These are phyloP conservation scores for Torymus tubicola DNA, from an alignment of 2,888 invertebrate genomes.

Conservation along the genomic window DNA sequence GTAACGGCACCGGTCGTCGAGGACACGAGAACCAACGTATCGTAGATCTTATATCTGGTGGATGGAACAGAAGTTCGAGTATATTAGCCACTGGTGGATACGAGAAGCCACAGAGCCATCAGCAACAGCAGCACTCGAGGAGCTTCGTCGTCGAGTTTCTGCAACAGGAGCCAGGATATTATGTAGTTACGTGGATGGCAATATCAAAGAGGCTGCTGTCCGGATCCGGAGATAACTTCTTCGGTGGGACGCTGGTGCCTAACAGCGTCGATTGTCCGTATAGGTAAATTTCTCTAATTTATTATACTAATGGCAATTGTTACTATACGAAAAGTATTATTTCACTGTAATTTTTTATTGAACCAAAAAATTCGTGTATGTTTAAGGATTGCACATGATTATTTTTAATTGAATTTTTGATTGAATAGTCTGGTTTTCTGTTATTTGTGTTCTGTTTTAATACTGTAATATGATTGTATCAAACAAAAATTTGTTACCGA, in stretches of 20 bases:
- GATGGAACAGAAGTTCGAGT: constrained; percentile 61
- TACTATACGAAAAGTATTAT: no score
- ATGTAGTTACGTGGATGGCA: constrained; percentile 88
- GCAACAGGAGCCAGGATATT: constrained; percentile 85
- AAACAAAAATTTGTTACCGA: no score
- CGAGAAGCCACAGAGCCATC: constrained; percentile 51
- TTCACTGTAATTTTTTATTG: no score
- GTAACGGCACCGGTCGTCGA: constrained; percentile 60
- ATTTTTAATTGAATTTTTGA: no score
- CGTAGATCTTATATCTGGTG: constrained; percentile 55
- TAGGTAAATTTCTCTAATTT: constrained; percentile 78
- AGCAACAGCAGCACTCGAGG: constrained; percentile 78
- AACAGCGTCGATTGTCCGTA: constrained; percentile 84
- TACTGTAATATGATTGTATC: no score
- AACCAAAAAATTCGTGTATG: no score
- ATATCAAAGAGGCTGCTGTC: constrained; percentile 82
- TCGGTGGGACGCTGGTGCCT: constrained; percentile 63
- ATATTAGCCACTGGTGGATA: constrained; percentile 57
- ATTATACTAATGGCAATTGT: no score
- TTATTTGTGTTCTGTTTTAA: no score
- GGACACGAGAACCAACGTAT: constrained; percentile 59
- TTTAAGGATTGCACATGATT: no score
- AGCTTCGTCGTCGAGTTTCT: constrained; percentile 87
- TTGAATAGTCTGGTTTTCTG: no score
- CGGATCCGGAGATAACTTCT: constrained; percentile 64